Conservation (phyloP, 1,140 invertebrate species). For the Drosophila carrolli region DNA sequence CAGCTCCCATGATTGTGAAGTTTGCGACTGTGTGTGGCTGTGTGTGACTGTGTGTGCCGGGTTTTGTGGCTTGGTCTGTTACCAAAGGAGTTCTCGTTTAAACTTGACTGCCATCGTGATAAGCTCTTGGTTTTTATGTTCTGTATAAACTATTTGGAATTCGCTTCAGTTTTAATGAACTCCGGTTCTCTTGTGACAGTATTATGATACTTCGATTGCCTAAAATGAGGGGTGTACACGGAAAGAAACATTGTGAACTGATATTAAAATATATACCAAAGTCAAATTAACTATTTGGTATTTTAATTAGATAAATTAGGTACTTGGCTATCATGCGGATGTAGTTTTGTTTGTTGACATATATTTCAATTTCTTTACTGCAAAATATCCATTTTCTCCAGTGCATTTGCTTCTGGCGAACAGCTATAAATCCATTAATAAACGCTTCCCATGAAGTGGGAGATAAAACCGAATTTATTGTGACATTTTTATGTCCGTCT, state of each 20-base stretch:
- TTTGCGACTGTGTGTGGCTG: neutral
- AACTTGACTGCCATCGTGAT: slow-evolving; percentile 13
- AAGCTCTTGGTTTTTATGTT: slow-evolving; percentile 14
- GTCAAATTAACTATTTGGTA: too few relatives aligned
- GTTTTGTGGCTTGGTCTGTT: slow-evolving; percentile 6
- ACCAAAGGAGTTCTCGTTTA: slow-evolving; percentile 1
- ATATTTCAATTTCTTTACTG: too few relatives aligned
- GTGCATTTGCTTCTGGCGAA: neutral
- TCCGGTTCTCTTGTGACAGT: neutral
- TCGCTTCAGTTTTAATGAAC: slow-evolving; percentile 6
- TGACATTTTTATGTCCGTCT: slow-evolving; percentile 61
- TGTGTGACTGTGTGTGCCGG: neutral
- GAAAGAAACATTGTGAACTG: too few relatives aligned
- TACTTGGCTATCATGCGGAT: too few relatives aligned
- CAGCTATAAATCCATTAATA: slow-evolving; percentile 22
- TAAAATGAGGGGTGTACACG: too few relatives aligned
- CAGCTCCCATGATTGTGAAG: neutral
- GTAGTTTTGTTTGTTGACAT: too few relatives aligned
- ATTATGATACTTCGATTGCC: neutral
- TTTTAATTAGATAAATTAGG: too few relatives aligned
- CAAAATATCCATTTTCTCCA: neutral
- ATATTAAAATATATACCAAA: too few relatives aligned
- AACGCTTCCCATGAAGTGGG: neutral
- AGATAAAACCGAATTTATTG: slow-evolving; percentile 73
- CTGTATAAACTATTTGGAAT: slow-evolving; percentile 5